Conservation (phyloP, 2,113 vertebrate species). For the Procavia capensis region DNA sequence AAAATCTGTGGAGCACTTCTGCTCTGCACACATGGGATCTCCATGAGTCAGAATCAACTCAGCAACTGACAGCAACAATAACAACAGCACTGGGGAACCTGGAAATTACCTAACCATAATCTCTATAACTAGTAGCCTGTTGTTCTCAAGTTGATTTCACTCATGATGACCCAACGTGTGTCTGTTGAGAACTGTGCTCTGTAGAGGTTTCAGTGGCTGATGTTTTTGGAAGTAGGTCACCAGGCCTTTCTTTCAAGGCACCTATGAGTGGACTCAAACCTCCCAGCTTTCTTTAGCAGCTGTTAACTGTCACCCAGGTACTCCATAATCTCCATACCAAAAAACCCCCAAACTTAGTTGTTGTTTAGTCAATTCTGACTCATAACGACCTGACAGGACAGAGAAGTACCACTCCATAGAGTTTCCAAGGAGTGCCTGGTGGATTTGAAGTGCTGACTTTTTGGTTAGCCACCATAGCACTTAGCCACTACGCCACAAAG, state of each 20-base stretch:
- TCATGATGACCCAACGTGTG: not conserved
- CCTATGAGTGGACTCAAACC: not conserved
- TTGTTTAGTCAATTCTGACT: too few species aligned
- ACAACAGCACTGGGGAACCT: not conserved
- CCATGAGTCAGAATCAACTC: not conserved
- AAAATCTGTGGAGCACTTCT: not conserved
- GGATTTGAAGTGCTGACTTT: too few species aligned
- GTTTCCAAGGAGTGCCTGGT: too few species aligned
- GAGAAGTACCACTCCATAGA: too few species aligned
- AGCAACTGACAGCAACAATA: not conserved
- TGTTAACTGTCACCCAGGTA: too few species aligned
- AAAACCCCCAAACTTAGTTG: too few species aligned
- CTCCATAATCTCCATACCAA: not conserved
- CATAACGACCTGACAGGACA: too few species aligned
- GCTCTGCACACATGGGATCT: not conserved
- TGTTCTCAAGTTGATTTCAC: not conserved
- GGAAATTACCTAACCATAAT: not conserved
- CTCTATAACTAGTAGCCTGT: not conserved
- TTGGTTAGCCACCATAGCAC: too few species aligned
- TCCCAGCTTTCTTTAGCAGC: not conserved
- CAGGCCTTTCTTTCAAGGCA: not conserved
- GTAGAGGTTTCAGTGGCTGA: not conserved
- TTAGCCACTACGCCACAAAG: too few species aligned
- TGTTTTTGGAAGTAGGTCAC: not conserved
- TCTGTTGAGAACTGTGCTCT: not conserved